A percentile compares a stretch with the other conserved stretches of the same genome.
phyloP scores from a whole-genome alignment of 2,888 invertebrate genomes.

The Tipula vernalis region DNA sequence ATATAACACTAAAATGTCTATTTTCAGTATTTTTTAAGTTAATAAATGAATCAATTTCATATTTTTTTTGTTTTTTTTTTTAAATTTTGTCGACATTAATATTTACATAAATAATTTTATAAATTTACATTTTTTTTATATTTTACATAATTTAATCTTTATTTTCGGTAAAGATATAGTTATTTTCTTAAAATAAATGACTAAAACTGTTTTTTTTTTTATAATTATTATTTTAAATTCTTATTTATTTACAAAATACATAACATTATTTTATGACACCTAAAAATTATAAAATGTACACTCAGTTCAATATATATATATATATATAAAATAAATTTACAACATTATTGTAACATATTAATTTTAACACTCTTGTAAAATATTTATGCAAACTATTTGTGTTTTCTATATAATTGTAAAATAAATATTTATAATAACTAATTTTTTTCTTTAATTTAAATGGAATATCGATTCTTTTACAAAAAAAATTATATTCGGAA shows the following conservation, averaged over 20 bases:
- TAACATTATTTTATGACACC: background rate
- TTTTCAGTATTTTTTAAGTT: background rate
- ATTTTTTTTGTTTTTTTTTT: background rate
- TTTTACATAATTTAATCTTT: background rate
- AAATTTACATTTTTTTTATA: background rate
- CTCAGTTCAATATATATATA: background rate
- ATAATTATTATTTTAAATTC: background rate
- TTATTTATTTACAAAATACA: background rate
- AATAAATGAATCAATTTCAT: background rate
- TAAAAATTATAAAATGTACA: background rate
- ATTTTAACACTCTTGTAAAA: background rate
- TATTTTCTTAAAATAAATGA: background rate
- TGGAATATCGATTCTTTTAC: background rate
- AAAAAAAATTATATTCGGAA: background rate
- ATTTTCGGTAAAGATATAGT: background rate
- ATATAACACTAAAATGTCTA: background rate
- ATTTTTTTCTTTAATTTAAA: background rate
- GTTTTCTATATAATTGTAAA: background rate
- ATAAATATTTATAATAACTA: background rate
- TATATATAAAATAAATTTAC: background rate
- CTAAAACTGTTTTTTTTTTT: background rate
- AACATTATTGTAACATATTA: background rate
- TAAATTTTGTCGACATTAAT: background rate
- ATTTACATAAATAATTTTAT: background rate
- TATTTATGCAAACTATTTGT: background rate